Conservation (phyloP, 2,888 invertebrate species). For the Leptinotarsa haldemani region DNA sequence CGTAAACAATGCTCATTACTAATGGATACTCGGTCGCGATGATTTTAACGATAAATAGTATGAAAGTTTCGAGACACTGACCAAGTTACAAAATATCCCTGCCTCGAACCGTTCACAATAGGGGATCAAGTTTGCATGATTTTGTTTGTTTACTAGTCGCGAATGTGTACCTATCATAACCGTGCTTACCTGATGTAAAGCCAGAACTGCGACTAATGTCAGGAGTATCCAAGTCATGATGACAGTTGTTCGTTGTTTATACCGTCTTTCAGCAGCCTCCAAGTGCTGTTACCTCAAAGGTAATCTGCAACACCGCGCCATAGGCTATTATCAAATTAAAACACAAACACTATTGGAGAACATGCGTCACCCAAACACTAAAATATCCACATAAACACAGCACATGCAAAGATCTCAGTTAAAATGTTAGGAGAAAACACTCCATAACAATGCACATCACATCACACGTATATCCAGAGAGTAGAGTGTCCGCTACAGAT, state of each 20-base stretch:
- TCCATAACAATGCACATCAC: slow-evolving; percentile 54
- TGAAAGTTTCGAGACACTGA: slow-evolving; percentile 57
- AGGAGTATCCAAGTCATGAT: slow-evolving; percentile 65
- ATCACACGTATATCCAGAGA: slow-evolving; percentile 52
- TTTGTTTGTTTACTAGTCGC: slow-evolving; percentile 31
- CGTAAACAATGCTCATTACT: slow-evolving; percentile 28
- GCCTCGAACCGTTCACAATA: slow-evolving; percentile 53
- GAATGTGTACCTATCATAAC: slow-evolving; percentile 8
- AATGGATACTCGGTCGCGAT: background rate
- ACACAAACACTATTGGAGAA: slow-evolving; percentile 45
- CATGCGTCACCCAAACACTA: slow-evolving; percentile 47
- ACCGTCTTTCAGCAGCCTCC: slow-evolving; percentile 58
- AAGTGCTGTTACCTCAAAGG: slow-evolving; percentile 65
- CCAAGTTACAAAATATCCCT: slow-evolving; percentile 60
- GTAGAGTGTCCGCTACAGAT: slow-evolving; percentile 45
- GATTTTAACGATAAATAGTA: slow-evolving; percentile 6
- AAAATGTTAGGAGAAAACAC: slow-evolving; percentile 52
- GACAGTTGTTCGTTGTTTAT: slow-evolving; percentile 41
- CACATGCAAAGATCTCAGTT: slow-evolving; percentile 53
- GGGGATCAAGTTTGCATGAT: background rate
- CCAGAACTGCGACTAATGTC: slow-evolving; percentile 60
- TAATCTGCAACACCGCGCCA: slow-evolving; percentile 65
- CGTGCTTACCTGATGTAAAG: slow-evolving; percentile 63
- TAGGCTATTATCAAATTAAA: slow-evolving; percentile 59
- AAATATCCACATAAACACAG: slow-evolving; percentile 55